phyloP scores from a whole-genome alignment of 2,113 vertebrate species.

The Potamarius usumacintae region DNA sequence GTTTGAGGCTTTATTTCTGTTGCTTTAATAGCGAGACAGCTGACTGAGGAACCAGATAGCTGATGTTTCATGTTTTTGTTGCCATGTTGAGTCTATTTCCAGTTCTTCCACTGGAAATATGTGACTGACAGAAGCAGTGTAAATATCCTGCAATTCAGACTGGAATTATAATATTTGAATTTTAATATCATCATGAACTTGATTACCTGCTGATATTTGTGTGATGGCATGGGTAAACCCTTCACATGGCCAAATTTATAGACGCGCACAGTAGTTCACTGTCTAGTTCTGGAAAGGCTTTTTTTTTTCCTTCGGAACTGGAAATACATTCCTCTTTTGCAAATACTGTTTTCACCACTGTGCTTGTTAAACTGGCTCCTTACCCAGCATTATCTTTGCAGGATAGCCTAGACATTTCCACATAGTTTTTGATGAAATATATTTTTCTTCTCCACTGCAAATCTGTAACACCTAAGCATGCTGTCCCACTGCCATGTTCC shows the following conservation, averaged over 20 bases:
- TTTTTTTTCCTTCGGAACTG: background rate
- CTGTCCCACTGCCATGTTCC: conserved; percentile 23
- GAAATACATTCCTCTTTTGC: background rate
- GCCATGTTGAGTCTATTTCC: background rate
- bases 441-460: conserved; percentile 28
- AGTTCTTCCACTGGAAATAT: background rate
- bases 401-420: background rate
- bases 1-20: conserved; percentile 77
- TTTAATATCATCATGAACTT: background rate
- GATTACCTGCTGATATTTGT: background rate
- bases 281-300: background rate
- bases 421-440: background rate
- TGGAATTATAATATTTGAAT: background rate
- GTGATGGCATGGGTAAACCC: background rate
- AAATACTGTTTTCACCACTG: background rate
- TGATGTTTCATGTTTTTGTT: background rate
- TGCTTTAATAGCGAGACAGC: conserved; percentile 62
- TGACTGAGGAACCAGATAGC: conserved; percentile 37
- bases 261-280: background rate
- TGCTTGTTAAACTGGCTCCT: background rate
- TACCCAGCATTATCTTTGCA: background rate
- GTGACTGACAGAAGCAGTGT: background rate
- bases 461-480: conserved; percentile 30
- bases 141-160: background rate
- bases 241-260: background rate